These are phyloP conservation scores for Carposina sasakii DNA, from an alignment of 1,140 invertebrate genomes.

Conservation along the genomic window DNA sequence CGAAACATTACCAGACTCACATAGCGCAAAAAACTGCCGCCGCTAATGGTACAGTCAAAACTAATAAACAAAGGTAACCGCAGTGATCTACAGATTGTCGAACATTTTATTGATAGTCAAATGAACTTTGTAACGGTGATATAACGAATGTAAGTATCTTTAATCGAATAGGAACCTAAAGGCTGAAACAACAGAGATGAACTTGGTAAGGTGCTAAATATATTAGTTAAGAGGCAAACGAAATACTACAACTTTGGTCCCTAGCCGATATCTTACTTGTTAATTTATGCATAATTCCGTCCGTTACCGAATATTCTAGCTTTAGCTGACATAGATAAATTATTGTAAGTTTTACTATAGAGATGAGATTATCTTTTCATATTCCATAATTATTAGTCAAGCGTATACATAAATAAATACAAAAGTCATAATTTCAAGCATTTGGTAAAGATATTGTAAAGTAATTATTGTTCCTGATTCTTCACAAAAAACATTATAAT, in stretches of 20 bases:
- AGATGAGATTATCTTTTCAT: slow-evolving; percentile 48
- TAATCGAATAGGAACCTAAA: slow-evolving; percentile 61
- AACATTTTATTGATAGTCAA: slow-evolving; percentile 60
- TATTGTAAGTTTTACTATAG: slow-evolving; percentile 53
- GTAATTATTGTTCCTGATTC: slow-evolving; percentile 25
- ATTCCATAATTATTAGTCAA: slow-evolving; percentile 57
- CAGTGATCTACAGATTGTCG: too few relatives aligned
- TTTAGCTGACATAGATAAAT: slow-evolving; percentile 57
- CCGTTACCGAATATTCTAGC: slow-evolving; percentile 64
- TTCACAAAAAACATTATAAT: too few relatives aligned
- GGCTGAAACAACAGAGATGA: slow-evolving; percentile 67
- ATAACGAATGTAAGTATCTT: slow-evolving; percentile 49
- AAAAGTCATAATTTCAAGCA: slow-evolving; percentile 29
- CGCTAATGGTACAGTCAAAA: slow-evolving; percentile 62
- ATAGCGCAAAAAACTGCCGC: slow-evolving; percentile 82
- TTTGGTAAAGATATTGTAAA: slow-evolving; percentile 24
- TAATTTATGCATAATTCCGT: slow-evolving; percentile 68
- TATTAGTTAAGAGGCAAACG: slow-evolving; percentile 42
- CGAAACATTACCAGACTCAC: slow-evolving; percentile 98
- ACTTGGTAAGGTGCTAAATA: slow-evolving; percentile 71
- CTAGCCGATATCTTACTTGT: slow-evolving; percentile 55
- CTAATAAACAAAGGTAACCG: slow-evolving; percentile 69
- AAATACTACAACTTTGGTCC: slow-evolving; percentile 25
- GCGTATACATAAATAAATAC: slow-evolving; percentile 27
- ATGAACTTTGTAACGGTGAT: slow-evolving; percentile 58